Percentiles rank a stretch among this genome's conserved stretches.
Conservation (phyloP, 53 echinoderm and acorn worm species). For the Henricia sp. region DNA sequence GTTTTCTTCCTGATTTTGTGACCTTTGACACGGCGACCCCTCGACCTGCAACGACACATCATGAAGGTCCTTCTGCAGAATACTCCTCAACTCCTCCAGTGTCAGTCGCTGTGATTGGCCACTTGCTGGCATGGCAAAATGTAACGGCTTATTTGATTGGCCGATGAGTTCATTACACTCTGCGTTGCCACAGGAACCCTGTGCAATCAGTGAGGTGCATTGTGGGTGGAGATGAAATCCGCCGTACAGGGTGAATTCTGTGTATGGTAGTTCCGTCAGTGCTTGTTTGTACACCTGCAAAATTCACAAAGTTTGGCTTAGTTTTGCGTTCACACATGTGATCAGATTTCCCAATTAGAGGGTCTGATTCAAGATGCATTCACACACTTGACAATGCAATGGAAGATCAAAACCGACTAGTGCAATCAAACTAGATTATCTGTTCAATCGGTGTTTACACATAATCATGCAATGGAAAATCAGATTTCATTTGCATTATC, state of each 20-base stretch:
- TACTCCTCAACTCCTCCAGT: conserved; percentile 67
- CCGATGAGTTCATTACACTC: conserved; percentile 40
- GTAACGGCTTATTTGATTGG: conserved; percentile 63
- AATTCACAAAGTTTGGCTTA: no score
- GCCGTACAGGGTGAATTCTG: conserved; percentile 74
- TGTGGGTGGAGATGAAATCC: conserved; percentile 88
- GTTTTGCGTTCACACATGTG: no score
- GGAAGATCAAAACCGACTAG: no score
- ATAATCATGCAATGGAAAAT: no score
- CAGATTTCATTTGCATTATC: no score
- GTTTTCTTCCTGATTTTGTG: conserved; percentile 55
- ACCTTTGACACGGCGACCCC: conserved; percentile 56
- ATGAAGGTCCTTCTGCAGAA: conserved; percentile 62
- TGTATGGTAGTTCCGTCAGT: conserved; percentile 70
- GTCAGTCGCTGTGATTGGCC: conserved; percentile 63
- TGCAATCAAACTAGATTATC: no score
- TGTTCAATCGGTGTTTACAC: no score
- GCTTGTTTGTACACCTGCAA: conserved; percentile 86
- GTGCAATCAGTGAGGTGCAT: conserved; percentile 80
- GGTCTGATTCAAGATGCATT: no score
- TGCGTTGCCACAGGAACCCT: conserved; percentile 60
- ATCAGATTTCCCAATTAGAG: no score
- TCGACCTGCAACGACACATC: conserved; percentile 79
- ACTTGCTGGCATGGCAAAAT: conserved; percentile 28
- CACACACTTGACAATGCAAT: no score